These are phyloP conservation scores for Corythaeola cristata DNA, from an alignment of 2,113 vertebrate genomes.

Conservation along the genomic window DNA sequence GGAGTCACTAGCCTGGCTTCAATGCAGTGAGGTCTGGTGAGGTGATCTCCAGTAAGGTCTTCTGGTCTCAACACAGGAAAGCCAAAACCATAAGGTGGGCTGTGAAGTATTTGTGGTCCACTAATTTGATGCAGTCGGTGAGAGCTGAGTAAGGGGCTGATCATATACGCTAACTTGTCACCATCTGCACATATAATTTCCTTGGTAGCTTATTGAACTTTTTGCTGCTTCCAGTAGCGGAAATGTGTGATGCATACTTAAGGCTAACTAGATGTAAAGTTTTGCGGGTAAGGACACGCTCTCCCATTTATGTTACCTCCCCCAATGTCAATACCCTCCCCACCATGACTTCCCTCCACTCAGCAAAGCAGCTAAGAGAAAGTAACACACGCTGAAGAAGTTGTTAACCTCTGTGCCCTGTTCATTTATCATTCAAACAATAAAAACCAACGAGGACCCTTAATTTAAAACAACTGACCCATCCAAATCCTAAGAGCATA, in stretches of 20 bases:
- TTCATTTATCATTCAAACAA: slow-evolving; percentile 38
- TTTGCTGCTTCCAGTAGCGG: neutral
- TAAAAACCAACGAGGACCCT: slow-evolving; percentile 15
- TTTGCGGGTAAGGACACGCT: neutral
- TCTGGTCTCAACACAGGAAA: neutral
- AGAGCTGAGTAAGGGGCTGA: neutral
- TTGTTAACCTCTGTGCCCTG: slow-evolving; percentile 1
- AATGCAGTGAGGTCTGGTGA: neutral
- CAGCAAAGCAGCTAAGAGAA: neutral
- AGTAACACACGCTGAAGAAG: neutral
- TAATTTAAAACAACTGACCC: slow-evolving; percentile 44
- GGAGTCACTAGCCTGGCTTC: neutral
- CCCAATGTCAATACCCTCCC: neutral
- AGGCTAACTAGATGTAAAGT: neutral
- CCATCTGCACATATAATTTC: neutral
- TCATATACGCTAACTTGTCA: fast-evolving
- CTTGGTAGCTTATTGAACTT: neutral
- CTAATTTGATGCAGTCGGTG: fast-evolving
- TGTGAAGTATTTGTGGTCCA: neutral
- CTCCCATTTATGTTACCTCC: neutral
- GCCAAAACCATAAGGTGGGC: neutral
- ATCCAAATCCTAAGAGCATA: slow-evolving; percentile 1
- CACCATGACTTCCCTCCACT: neutral
- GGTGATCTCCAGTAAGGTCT: neutral
- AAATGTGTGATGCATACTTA: neutral